Conservation (phyloP, 2,797 vertebrate species). For the Chlorospingus semifuscus region DNA sequence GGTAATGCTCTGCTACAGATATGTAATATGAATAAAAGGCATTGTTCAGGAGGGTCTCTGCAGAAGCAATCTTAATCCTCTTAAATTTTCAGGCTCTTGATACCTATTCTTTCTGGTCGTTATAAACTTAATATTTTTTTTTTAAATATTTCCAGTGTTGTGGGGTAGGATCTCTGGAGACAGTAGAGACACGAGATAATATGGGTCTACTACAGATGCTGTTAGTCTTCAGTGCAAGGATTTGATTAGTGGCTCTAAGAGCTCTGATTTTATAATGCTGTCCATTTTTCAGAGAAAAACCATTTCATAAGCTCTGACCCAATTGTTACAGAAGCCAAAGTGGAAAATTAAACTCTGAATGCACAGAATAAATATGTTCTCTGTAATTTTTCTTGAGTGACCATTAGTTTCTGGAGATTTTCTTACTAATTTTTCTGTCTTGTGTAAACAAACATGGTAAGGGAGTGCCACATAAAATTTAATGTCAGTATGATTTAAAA, state of each 20-base stretch:
- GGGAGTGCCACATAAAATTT: not conserved
- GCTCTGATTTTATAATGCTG: not conserved
- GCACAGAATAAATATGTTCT: not conserved
- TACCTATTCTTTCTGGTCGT: not conserved
- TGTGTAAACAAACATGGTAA: not conserved
- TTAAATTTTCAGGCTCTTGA: not conserved
- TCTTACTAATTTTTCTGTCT: not conserved
- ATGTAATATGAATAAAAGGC: not conserved
- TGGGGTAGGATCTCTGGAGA: not conserved
- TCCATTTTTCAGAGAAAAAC: not conserved
- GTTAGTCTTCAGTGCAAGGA: not conserved
- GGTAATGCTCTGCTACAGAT: constrained; percentile 25
- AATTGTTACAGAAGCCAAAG: not conserved
- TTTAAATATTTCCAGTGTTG: not conserved
- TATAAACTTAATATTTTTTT: not conserved
- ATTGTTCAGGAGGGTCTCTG: not conserved
- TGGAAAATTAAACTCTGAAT: not conserved
- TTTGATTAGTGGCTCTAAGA: not conserved
- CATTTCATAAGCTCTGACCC: not conserved
- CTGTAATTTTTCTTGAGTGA: not conserved
- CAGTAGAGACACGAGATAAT: not conserved
- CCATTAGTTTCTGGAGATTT: not conserved
- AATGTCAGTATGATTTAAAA: not conserved
- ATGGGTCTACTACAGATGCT: not conserved
- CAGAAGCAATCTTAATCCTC: not conserved